phyloP scores from a whole-genome alignment of 2,797 vertebrate species.

The Falco concolor region DNA sequence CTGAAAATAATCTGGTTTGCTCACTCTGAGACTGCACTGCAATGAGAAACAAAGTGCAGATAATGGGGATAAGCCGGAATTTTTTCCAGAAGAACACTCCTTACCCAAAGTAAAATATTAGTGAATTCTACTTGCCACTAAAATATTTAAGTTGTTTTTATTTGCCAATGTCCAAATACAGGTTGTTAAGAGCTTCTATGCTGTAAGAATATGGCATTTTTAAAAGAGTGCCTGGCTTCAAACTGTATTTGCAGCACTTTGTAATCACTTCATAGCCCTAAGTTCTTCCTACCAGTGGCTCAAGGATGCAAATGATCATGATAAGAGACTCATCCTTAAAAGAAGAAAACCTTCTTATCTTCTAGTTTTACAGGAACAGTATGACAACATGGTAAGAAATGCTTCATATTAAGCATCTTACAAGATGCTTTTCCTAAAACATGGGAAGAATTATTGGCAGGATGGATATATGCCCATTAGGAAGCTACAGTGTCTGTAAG shows the following conservation, averaged over 20 bases:
- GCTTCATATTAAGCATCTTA: background rate
- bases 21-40: background rate
- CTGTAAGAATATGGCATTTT: background rate
- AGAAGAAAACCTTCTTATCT: background rate
- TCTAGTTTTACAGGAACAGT: background rate
- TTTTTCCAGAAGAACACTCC: background rate
- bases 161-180: background rate
- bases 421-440: background rate
- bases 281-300: background rate
- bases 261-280: background rate
- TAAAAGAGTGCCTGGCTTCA: background rate
- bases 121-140: background rate
- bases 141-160: slow-evolving; percentile 22
- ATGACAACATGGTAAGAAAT: background rate
- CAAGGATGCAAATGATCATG: background rate
- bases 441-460: background rate
- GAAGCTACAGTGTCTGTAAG: background rate
- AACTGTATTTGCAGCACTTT: background rate
- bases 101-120: background rate
- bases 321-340: background rate
- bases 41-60: background rate
- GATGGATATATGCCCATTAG: background rate
- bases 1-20: background rate
- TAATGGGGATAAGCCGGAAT: background rate
- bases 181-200: background rate